Base-by-base conservation (phyloP, 1,140 invertebrate species). In the Melitaea cinxia region DNA sequence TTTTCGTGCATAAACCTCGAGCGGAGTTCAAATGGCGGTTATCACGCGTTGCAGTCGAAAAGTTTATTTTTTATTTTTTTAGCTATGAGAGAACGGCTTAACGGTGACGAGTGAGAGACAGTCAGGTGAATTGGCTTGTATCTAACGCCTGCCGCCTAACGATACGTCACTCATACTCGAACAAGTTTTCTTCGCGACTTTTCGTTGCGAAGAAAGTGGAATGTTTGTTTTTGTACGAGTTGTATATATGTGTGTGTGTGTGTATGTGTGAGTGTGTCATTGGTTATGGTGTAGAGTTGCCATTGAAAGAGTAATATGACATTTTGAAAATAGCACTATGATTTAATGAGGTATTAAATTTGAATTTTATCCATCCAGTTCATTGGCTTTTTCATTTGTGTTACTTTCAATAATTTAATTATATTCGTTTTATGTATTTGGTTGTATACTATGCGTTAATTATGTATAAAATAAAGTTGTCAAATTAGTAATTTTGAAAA, bases 81-180 rank as follows among this genome's bases (percentile, higher is more conserved):
- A 78, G 73, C 73, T 73, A 55, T 54, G 69, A 12, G 35, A 56
- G 56, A 70, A 69, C 52, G 68, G 76, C 74, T 80, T 79, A 82
- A 65, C 19, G 37, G 19, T 76, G 77, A 79, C 64, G 76, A 78
- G 68, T 65, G 63, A 55, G 60, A 47, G 60, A 68, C 71, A 65
- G 57, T 50, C 74, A 75, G 59, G 70, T 74, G 72, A 73, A 68
- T 65, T 66, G 58, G 57, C 60, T 72, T 61, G 35, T 70, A 78
- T 77, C 68, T 70, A 53, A 17, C 47, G 78, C 69, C 78, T 81
- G 82, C 63, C 50, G 50, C 39, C 42, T 50, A 9, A 54, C 70
- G 82, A 85, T 82, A 83, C 73, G 80, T 83, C 81, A 82, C 73
- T 83, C 79, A 61, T 66, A 61, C 37, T 24, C 57, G 49, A 26